Conservation (phyloP, 2,113 vertebrate genomes). For the Nettapus auritus region DNA sequence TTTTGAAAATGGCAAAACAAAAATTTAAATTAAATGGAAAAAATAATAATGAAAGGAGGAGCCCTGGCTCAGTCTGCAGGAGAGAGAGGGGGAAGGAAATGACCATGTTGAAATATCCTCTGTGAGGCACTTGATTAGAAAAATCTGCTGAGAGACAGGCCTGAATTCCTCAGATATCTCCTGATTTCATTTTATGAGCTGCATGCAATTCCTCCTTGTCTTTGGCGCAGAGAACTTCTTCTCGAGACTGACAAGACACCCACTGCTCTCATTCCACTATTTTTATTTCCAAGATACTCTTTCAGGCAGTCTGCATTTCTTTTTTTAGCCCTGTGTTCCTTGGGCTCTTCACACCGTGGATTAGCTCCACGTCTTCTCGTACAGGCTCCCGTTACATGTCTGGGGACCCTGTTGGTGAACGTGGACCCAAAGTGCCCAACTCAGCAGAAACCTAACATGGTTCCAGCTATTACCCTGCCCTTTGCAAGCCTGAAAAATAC, state of each 20-base stretch:
- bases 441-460: slow-evolving; percentile 23
- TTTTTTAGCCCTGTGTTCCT: slow-evolving; percentile 74
- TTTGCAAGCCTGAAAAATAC: slow-evolving; percentile 34
- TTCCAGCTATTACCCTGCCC: slow-evolving; percentile 27
- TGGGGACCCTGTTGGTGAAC: slow-evolving; percentile 38
- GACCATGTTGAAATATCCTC: slow-evolving; percentile 41
- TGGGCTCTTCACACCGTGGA: slow-evolving; percentile 53
- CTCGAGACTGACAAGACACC: slow-evolving; percentile 73
- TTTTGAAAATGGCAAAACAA: slow-evolving; percentile 37
- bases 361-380: slow-evolving; percentile 59
- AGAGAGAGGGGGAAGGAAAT: neutral
- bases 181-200: slow-evolving; percentile 39
- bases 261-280: slow-evolving; percentile 74
- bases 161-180: slow-evolving; percentile 73
- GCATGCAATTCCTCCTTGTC: slow-evolving; percentile 65
- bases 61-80: neutral
- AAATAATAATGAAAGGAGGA: slow-evolving; percentile 17
- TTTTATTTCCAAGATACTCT: slow-evolving; percentile 78
- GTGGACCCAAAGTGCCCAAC: neutral
- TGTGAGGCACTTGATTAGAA: slow-evolving; percentile 49
- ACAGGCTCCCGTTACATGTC: slow-evolving; percentile 22
- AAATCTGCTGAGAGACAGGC: slow-evolving; percentile 66
- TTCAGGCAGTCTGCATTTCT: slow-evolving; percentile 71
- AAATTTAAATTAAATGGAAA: slow-evolving; percentile 27
- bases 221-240: slow-evolving; percentile 62